A percentile compares a stretch with the other conserved stretches of the same genome.
Conservation (phyloP, 2,113 vertebrate species). For the Tupaia tana region DNA sequence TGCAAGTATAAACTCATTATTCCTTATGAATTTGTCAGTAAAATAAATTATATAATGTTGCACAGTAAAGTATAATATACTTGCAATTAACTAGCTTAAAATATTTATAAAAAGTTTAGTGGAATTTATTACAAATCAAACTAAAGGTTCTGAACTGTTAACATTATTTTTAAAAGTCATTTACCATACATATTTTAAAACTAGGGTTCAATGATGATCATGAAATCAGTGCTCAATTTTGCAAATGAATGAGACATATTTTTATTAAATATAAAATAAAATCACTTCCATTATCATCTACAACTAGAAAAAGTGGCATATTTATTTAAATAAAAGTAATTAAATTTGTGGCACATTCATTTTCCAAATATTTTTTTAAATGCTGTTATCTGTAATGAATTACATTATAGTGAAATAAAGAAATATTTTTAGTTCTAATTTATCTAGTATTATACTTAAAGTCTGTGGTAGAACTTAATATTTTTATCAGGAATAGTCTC, state of each 20-base stretch:
- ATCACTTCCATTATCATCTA: not conserved
- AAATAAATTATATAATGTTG: no score
- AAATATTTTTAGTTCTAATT: not conserved
- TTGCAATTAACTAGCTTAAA: not conserved
- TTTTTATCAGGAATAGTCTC: not conserved
- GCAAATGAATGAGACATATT: not conserved
- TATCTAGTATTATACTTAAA: not conserved
- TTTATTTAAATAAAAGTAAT: constrained; percentile 5
- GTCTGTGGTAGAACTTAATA: not conserved
- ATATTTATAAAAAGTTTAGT: not conserved
- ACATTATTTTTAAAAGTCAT: not conserved
- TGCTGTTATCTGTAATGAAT: not conserved
- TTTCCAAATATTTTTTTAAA: not conserved
- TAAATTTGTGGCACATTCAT: not conserved
- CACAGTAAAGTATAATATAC: not conserved
- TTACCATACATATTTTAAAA: not conserved
- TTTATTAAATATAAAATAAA: not conserved
- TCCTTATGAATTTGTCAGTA: no score
- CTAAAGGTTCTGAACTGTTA: not conserved
- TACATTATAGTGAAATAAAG: not conserved
- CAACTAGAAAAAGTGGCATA: not conserved
- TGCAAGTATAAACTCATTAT: no score
- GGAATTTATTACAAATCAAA: not conserved
- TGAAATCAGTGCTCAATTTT: not conserved
- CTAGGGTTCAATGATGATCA: not conserved